Conservation (phyloP, 2,797 vertebrate species). For the Capromys pilorides region DNA sequence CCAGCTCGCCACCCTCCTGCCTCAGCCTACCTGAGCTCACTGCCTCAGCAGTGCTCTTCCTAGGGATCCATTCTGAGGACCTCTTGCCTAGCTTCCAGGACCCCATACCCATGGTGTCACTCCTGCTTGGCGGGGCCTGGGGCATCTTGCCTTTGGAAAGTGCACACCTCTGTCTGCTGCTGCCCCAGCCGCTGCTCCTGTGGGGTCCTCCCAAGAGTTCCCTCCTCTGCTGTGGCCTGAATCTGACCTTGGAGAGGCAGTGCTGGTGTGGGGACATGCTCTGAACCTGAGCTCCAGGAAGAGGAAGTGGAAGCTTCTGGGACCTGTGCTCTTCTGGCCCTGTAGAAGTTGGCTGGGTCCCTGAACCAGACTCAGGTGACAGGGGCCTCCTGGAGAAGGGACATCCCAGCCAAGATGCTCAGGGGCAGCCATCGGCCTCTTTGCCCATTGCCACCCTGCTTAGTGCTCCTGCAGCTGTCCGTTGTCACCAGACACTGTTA, state of each 20-base stretch:
- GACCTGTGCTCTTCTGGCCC: not conserved
- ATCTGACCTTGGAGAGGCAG: not conserved
- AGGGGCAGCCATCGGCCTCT: not conserved
- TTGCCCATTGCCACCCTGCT: not conserved
- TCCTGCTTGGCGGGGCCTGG: not conserved
- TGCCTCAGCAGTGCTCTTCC: not conserved
- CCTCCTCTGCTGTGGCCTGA: not conserved
- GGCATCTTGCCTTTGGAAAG: not conserved
- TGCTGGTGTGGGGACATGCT: not conserved
- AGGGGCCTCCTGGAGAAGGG: not conserved
- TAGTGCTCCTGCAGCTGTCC: not conserved
- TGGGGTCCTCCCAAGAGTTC: not conserved
- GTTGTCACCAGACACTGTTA: not conserved
- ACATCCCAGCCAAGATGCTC: not conserved
- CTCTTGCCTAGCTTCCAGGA: not conserved
- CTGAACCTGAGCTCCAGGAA: not conserved
- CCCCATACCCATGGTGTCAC: not conserved
- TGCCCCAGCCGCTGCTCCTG: not conserved
- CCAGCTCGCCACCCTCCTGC: not conserved
- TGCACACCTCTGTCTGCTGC: not conserved
- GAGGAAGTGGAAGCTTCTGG: not conserved
- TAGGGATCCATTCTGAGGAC: not conserved
- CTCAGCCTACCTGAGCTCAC: not conserved
- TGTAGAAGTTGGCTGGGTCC: not conserved
- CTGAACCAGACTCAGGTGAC: not conserved